Percentiles rank a stretch among this genome's conserved stretches.
These are phyloP conservation scores for Amitus sp. DNA, from an alignment of 2,888 invertebrate species.

Conservation along the genomic window DNA sequence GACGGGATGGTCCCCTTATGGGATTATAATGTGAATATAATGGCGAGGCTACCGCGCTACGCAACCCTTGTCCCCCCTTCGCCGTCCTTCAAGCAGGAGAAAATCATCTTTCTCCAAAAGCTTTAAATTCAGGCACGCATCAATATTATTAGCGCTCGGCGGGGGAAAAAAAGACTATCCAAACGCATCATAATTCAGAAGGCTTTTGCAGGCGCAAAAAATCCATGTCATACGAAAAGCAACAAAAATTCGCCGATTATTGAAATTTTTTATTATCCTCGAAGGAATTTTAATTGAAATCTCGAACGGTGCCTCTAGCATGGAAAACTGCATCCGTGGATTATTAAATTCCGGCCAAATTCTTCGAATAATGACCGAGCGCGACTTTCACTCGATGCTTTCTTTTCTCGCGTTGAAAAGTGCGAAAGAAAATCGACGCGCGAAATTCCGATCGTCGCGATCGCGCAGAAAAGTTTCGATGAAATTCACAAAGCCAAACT, in stretches of 20 bases:
- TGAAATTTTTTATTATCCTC: neutral
- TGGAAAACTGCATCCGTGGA: no score
- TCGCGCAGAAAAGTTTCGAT: no score
- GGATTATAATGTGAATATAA: constrained; percentile 64
- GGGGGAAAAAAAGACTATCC: neutral
- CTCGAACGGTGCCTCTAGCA: neutral
- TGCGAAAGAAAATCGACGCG: no score
- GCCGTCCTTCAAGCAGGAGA: constrained; percentile 14
- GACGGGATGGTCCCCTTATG: constrained; percentile 58
- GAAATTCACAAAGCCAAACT: no score
- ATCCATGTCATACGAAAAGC: neutral
- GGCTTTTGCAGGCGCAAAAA: neutral
- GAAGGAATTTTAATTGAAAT: neutral
- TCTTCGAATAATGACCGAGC: no score
- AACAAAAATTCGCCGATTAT: neutral
- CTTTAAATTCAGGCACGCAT: neutral
- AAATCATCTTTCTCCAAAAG: constrained; percentile 8
- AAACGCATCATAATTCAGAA: neutral
- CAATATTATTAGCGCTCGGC: neutral
- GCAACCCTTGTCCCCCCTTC: no score
- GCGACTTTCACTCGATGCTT: no score
- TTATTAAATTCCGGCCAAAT: no score
- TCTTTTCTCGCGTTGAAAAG: no score
- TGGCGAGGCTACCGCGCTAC: constrained; percentile 60
- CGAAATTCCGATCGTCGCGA: no score